A percentile compares a stretch with the other conserved stretches of the same genome.
These are phyloP conservation scores for Lasioglossum calceatum DNA, from an alignment of 2,888 invertebrate genomes.

Conservation along the genomic window DNA sequence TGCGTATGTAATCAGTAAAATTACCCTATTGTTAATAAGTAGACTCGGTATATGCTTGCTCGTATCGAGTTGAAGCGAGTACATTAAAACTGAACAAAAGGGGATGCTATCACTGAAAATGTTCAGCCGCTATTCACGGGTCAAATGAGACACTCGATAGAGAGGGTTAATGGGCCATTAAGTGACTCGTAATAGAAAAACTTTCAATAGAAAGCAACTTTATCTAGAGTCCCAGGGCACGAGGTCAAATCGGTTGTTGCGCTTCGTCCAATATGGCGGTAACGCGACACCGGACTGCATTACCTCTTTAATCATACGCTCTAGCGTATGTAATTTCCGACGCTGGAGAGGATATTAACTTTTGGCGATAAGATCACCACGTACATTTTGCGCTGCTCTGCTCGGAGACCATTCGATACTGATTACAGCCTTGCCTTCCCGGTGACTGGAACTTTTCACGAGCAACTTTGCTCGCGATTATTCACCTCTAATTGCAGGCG, in stretches of 20 bases:
- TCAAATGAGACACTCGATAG: background rate
- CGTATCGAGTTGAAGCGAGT: background rate
- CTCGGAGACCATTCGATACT: conserved; percentile 27
- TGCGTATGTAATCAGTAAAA: no score
- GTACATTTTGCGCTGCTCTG: background rate
- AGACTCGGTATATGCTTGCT: background rate
- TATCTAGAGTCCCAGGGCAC: conserved; percentile 14
- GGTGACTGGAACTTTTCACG: background rate
- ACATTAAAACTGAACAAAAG: background rate
- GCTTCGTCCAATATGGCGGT: conserved; percentile 66
- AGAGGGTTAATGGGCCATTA: conserved; percentile 62
- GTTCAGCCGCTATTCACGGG: background rate
- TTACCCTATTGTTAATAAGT: background rate
- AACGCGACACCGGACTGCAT: conserved; percentile 64
- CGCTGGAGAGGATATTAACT: conserved; percentile 45
- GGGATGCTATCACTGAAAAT: background rate
- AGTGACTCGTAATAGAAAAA: conserved; percentile 62
- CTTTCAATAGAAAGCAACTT: conserved; percentile 28
- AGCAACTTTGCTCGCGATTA: background rate
- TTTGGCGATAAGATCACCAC: conserved; percentile 60
- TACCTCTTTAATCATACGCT: conserved; percentile 65
- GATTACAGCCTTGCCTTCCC: conserved; percentile 18
- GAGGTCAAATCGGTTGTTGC: conserved; percentile 25
- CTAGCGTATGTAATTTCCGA: conserved; percentile 34
- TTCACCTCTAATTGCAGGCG: background rate